A percentile compares a stretch with the other conserved stretches of the same genome.
Conservation (phyloP, 2,113 vertebrate genomes). For the Semnornis frantzii region DNA sequence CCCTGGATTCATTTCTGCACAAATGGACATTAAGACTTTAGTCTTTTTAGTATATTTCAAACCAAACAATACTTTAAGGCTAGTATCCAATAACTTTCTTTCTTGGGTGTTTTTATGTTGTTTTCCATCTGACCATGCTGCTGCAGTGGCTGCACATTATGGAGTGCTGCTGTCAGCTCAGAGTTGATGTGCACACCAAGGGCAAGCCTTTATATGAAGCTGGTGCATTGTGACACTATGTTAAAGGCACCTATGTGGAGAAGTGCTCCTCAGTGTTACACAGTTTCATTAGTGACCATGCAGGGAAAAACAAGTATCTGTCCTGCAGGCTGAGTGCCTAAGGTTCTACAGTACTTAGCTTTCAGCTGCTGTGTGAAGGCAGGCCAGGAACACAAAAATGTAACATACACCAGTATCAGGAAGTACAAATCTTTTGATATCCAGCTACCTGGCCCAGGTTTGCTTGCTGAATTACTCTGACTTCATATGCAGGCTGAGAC, state of each 20-base stretch:
- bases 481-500: background rate
- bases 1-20: background rate
- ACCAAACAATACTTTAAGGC: background rate
- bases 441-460: background rate
- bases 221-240: background rate
- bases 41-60: background rate
- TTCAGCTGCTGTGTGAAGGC: background rate
- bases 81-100: conserved; percentile 10
- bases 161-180: background rate
- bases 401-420: background rate
- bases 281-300: background rate
- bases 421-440: background rate
- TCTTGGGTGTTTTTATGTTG: background rate
- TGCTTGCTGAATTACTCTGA: background rate
- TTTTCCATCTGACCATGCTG: background rate
- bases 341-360: background rate
- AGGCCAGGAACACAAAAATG: background rate
- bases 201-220: background rate
- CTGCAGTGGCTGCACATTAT: conserved; percentile 1
- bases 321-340: background rate
- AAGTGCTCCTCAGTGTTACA: background rate
- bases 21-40: background rate
- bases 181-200: background rate
- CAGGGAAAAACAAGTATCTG: background rate
- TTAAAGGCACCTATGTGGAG: background rate